Conservation (phyloP, 1,140 invertebrate species). For the Melitaea cinxia region DNA sequence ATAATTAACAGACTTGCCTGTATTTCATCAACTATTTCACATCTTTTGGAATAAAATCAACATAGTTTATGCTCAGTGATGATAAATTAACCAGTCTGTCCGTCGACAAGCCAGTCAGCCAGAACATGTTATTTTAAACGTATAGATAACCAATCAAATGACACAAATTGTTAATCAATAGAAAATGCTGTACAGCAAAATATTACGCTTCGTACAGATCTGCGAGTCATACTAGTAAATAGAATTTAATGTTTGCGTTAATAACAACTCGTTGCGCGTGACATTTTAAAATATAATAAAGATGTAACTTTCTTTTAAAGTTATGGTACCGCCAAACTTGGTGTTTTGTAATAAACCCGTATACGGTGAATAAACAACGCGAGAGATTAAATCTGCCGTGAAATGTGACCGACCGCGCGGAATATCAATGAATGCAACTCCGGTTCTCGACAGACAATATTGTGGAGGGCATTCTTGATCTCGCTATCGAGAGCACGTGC, state of each 20-base stretch:
- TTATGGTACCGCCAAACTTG: constrained; percentile 11
- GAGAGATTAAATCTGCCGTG: constrained; percentile 19
- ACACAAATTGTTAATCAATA: background rate
- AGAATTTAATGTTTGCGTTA: constrained; percentile 1
- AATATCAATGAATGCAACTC: constrained; percentile 16
- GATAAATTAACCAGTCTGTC: too few species aligned
- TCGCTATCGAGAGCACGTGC: constrained; percentile 2
- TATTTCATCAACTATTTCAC: too few species aligned
- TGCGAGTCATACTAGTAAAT: constrained; percentile 5
- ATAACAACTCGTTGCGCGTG: constrained; percentile 3
- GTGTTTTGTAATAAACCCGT: constrained; percentile 19
- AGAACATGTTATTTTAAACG: too few species aligned
- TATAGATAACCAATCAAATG: background rate
- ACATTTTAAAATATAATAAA: constrained; percentile 13
- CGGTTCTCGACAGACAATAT: constrained; percentile 14
- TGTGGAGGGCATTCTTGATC: background rate
- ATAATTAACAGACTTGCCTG: too few species aligned
- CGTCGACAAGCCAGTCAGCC: too few species aligned
- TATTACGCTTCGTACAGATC: too few species aligned
- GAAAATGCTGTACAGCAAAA: background rate
- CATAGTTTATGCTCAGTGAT: too few species aligned
- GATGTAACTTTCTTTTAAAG: constrained; percentile 22
- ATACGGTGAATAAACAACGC: constrained; percentile 12
- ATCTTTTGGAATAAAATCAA: too few species aligned
- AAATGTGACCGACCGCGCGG: constrained; percentile 12